Base-by-base conservation (phyloP, 2,113 vertebrate species). In the Bombycilla garrulus region DNA sequence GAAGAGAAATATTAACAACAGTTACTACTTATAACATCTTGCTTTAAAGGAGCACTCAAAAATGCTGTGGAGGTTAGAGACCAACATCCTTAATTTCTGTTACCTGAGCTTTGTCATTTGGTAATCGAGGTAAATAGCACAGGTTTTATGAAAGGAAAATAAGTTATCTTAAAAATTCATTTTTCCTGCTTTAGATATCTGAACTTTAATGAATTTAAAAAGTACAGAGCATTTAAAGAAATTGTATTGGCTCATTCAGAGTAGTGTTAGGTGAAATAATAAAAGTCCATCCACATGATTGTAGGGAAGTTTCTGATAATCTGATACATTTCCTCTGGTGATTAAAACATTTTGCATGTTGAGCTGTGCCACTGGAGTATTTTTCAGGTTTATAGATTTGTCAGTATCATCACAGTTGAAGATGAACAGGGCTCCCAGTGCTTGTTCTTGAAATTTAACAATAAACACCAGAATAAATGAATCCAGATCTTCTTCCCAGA, bases 231-330 rank as follows among this genome's bases (percentile, higher is more conserved):
- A 40, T 36, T 9, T 60, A 10, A 36, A 70, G 22, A 83, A 36
- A 16, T 40, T 0, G 0, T 45, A 9, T 24, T 45, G 57, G 9
- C 6, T 72, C 10, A 12, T 42, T 65, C 22, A 64, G 22, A 33
- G 18, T 13, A 14, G 0, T 14, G 12, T 31, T n/a, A 56, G 14
- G 10, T 8, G 1, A 28, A 36, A 19, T 40, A 51, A 21, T 33
- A 12, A 3, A 58, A 62, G 13, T 26, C 64, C 6, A 23, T 67
- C 23, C 11, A 15, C 2, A 9, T 58, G 42, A 23, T 12, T 22
- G 25, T 36, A 76, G 31, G 12, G 28, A 82, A 67, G 28, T 26
- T 29, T 42, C 44, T 92, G 45, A n/a, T 33, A 44, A 20, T 54
- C 9, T 56, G 65, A 20, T 57, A 15, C 0, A 0, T 67, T 60